Evolutionary conservation across 1,140 invertebrate species (phyloP).

Genomic region (Megalonaias nervosa): DNA sequence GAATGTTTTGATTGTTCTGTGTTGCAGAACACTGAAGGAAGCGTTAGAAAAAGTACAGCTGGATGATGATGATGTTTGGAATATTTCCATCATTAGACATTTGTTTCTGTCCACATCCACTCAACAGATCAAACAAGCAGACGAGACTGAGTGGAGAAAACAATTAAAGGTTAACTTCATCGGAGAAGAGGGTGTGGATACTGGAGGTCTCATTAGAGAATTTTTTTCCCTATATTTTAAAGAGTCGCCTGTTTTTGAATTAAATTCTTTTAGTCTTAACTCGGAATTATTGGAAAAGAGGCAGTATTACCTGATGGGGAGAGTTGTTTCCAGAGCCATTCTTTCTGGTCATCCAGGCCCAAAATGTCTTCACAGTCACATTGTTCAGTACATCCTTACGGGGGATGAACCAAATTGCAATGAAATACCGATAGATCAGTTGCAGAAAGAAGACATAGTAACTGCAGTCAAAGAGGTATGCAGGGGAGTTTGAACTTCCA

Average conservation of each 20-base stretch:
- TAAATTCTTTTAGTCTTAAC: conserved; percentile 8
- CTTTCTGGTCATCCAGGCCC: conserved; percentile 15
- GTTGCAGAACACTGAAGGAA: too few relatives aligned
- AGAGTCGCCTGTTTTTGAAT: conserved; percentile 23
- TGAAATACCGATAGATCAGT: background rate
- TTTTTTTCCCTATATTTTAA: conserved; percentile 19
- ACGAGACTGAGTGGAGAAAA: conserved; percentile 4
- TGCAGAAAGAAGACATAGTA: background rate
- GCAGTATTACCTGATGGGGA: conserved; percentile 8
- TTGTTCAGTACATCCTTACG: conserved; percentile 4
- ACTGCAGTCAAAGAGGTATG: conserved; percentile 11
- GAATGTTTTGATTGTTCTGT: too few relatives aligned
- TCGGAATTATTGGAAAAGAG: conserved; percentile 2
- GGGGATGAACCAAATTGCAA: background rate
- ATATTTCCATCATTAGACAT: conserved; percentile 16
- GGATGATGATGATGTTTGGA: background rate
- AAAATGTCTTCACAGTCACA: background rate
- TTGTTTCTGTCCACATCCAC: conserved; percentile 14
- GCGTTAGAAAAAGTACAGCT: too few relatives aligned
- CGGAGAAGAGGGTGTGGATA: conserved; percentile 28
- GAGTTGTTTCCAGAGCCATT: conserved; percentile 6
- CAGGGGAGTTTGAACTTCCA: too few relatives aligned
- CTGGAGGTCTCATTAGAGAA: conserved; percentile 24
- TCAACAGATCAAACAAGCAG: conserved; percentile 5
- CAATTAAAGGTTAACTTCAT: conserved; percentile 13